These are phyloP conservation scores for Chrysotoxum bicinctum DNA, from an alignment of 2,888 invertebrate species.

Conservation along the genomic window DNA sequence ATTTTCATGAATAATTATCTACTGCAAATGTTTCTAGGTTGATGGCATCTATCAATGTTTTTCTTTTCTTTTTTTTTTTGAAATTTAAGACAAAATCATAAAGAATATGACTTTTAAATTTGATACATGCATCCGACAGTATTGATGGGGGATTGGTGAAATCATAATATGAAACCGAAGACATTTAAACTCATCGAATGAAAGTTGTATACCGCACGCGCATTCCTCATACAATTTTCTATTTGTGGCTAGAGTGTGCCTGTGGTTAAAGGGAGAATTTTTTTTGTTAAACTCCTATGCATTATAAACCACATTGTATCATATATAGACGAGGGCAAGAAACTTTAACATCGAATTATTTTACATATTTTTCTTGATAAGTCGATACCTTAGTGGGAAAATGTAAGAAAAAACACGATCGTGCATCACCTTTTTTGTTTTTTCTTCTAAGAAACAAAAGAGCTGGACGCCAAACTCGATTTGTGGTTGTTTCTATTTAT, in stretches of 20 bases:
- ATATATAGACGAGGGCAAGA: not conserved
- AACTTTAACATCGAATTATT: not conserved
- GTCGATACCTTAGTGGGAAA: not conserved
- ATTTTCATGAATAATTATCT: constrained; percentile 34
- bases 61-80: constrained; percentile 31
- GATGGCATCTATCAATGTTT: constrained; percentile 52
- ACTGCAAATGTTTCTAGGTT: constrained; percentile 54
- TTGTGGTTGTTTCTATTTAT: not conserved
- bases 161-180: constrained; percentile 55
- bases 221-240: constrained; percentile 43
- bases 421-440: not conserved
- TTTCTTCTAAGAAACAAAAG: not conserved
- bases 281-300: constrained; percentile 7
- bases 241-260: not conserved
- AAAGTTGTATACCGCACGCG: constrained; percentile 56
- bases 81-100: constrained; percentile 9
- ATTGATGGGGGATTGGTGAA: constrained; percentile 49
- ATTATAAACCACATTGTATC: not conserved
- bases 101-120: constrained; percentile 41
- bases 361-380: not conserved
- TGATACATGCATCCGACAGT: constrained; percentile 42
- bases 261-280: constrained; percentile 21
- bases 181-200: constrained; percentile 36
- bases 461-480: not conserved
- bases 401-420: not conserved